Evolutionary conservation across 2,888 invertebrate genomes (phyloP), one percentile per base, ranked within the genome.

Genomic region (Drosophila anceps): DNA sequence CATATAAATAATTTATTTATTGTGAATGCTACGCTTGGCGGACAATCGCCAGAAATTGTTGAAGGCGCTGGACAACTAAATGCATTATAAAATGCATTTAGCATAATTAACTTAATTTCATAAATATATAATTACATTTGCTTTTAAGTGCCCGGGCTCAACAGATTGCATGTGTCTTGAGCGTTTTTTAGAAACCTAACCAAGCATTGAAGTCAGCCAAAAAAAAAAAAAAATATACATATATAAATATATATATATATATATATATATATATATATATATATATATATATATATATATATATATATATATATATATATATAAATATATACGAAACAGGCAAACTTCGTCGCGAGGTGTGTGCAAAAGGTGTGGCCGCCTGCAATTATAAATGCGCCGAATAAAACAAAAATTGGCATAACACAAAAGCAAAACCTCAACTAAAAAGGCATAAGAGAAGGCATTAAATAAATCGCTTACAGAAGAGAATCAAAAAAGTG

Each of bases 101-200:
- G 74, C 82, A 85, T 85, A 78, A 83, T 88, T 83, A 81, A 76
- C 72, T 88, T 77, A 79, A 88, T 85, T 85, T 80, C 84, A 88
- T 84, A 84, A 86, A 85, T 86, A 83, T 84, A 80, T 85, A 84
- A 84, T 85, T 88, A 87, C 72, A 81, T 72, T 68, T 82, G 74
- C 60, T 75, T 83, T 72, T 68, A 73, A 69, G 68, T 75, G 74
- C 44, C 66, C 62, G n/a, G 69, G 57, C 76, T 60, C 64, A 58
- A 46, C 64, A 55, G 73, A 60, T 84, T 84, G 84, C 84, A 84
- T 84, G 84, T 66, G 41, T 41, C 73, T 73, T 62, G 63, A 60
- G 68, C 81, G 84, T 91, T 84, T 79, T 81, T 90, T 84, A 79
- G 51, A 59, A 82, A 84, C 71, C 84, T 90, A 91, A 82, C 90